Evolutionary conservation across 2,797 vertebrate species (phyloP), one percentile per base, ranked within the genome.

Genomic region (Poliocrania exsul): DNA sequence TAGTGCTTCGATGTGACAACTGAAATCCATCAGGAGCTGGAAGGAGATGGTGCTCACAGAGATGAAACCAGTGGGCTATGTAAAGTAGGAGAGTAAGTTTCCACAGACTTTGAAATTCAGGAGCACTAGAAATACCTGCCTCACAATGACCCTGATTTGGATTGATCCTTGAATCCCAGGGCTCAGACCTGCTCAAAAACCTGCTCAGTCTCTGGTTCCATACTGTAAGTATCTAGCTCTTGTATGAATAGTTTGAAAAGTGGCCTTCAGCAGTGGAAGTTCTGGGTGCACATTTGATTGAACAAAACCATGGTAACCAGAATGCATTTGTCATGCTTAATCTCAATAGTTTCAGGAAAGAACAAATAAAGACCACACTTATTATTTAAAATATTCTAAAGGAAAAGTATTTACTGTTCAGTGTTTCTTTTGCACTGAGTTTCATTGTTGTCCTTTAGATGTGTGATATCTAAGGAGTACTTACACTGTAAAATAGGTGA

Each of bases 401-500:
- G 79, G 35, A 71, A 74, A 87, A 84, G n/a, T 29, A 29, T 4
- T 33, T 46, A 31, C 19, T 83, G 82, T 81, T 80, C 29, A 88
- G 19, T 15, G 8, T 73, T 80, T 14, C 9, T 73, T 80, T 80
- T 87, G 15, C 5, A 74, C 9, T 56, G 25, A 79, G 21, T 66
- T 93, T 85, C 26, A 28, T 3, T 28, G 4, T 23, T 77, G 21
- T 69, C 54, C 21, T 94, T 87, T 37, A 87, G 57, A 85, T 78
- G 15, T 40, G 17, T 69, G 50, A 69, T 89, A 81, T 49, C 33
- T 83, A 67, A 85, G 64, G 20, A 83, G 11, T 54, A 37, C 53
- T 93, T 74, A 54, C 53, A 31, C 7, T 64, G 25, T 81, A 64
- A 92, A 95, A 78, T 50, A 70, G 42, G 23, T 78, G 35, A 65